A percentile compares a stretch with the other conserved stretches of the same genome.
These are phyloP conservation scores for Dicrurus megarhynchus DNA, from an alignment of 2,113 vertebrate species.

Conservation along the genomic window DNA sequence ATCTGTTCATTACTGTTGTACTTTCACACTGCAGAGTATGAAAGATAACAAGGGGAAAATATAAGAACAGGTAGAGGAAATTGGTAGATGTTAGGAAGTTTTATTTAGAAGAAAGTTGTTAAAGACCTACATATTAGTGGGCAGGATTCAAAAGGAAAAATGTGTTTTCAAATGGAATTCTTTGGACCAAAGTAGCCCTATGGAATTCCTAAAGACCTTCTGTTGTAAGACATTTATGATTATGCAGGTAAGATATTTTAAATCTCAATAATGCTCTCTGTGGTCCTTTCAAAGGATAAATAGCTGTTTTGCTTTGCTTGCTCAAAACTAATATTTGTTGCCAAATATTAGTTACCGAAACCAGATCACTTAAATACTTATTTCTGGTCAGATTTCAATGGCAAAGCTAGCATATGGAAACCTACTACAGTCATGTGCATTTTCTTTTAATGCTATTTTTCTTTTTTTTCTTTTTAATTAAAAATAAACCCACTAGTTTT, in stretches of 20 bases:
- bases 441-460: not conserved
- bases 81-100: not conserved
- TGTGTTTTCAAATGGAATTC: not conserved
- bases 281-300: not conserved
- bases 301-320: not conserved
- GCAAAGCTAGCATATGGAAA: not conserved
- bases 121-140: not conserved
- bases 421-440: fast-evolving
- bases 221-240: not conserved
- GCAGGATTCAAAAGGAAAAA: not conserved
- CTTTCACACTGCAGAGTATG: not conserved
- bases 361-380: not conserved
- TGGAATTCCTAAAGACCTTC: not conserved
- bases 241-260: not conserved
- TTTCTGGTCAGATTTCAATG: not conserved
- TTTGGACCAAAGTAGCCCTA: not conserved
- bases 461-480: not conserved
- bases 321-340: not conserved
- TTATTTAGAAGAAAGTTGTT: not conserved
- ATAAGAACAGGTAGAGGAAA: not conserved
- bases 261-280: not conserved
- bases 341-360: not conserved
- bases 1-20: not conserved
- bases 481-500: not conserved
- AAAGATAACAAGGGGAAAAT: not conserved